Evolutionary conservation across 2,797 vertebrate genomes (phyloP).

Genomic region (Hylomyscus alleni): DNA sequence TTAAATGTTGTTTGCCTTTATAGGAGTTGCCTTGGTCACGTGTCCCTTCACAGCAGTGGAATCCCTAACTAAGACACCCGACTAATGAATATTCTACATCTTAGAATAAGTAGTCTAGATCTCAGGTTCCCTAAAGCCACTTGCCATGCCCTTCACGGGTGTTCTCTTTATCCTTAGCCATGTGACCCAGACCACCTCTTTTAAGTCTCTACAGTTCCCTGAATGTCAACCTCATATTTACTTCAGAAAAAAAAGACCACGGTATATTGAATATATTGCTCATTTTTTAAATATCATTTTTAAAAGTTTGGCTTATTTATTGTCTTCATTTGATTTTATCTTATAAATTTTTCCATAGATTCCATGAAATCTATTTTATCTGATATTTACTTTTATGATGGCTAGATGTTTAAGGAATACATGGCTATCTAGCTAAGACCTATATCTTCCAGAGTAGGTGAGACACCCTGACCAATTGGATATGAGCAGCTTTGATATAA

Average conservation of each 20-base stretch:
- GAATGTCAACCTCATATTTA: background rate
- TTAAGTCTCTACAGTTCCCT: background rate
- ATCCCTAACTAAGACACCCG: background rate
- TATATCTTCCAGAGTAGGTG: background rate
- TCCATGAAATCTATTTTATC: background rate
- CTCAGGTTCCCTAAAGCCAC: background rate
- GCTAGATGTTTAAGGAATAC: background rate
- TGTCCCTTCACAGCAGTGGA: background rate
- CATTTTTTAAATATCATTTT: background rate
- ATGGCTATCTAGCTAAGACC: background rate
- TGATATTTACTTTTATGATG: background rate
- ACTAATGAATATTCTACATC: background rate
- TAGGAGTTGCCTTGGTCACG: background rate
- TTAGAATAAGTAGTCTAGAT: background rate
- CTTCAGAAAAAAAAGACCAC: background rate
- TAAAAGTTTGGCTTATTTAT: background rate
- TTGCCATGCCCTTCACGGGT: background rate
- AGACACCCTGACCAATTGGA: background rate
- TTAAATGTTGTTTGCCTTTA: background rate
- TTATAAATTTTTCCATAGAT: background rate
- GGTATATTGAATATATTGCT: background rate
- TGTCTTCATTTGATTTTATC: slow-evolving; percentile 34
- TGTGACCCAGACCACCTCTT: background rate
- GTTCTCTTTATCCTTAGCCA: background rate
- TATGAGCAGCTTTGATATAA: background rate